Conservation (phyloP, 2,888 invertebrate genomes). For the Erebia ligea region DNA sequence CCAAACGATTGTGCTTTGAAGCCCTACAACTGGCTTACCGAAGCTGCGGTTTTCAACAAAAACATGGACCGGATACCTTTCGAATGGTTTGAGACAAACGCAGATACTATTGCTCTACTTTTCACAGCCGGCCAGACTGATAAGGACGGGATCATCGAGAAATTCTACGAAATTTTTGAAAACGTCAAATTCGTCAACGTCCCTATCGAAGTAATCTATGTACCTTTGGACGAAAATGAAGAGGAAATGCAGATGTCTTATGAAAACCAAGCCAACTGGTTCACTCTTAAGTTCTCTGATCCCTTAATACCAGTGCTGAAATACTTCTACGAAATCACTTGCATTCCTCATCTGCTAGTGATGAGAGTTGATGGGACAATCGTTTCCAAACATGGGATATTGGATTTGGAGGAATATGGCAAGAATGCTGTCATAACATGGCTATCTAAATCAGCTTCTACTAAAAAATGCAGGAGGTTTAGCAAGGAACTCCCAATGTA, state of each 20-base stretch:
- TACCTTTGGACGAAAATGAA: conserved; percentile 64
- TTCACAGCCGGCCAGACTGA: conserved; percentile 62
- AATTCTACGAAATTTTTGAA: conserved; percentile 71
- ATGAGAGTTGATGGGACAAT: conserved; percentile 58
- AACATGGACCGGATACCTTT: conserved; percentile 49
- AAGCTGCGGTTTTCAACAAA: conserved; percentile 60
- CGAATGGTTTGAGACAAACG: conserved; percentile 59
- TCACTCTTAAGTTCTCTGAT: conserved; percentile 61
- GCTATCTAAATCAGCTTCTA: conserved; percentile 52
- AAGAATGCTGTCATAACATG: conserved; percentile 70
- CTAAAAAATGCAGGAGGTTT: conserved; percentile 51
- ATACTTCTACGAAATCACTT: conserved; percentile 61
- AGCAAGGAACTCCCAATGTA: conserved; percentile 58
- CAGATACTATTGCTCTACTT: conserved; percentile 60
- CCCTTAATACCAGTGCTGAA: conserved; percentile 54
- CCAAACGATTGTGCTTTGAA: conserved; percentile 39
- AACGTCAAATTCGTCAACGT: conserved; percentile 60
- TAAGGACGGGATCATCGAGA: conserved; percentile 56
- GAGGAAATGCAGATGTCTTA: conserved; percentile 53
- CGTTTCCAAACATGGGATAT: conserved; percentile 59
- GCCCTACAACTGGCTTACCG: conserved; percentile 59
- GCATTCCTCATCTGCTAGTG: conserved; percentile 61
- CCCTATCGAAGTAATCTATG: conserved; percentile 70
- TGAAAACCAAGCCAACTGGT: conserved; percentile 72
- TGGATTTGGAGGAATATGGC: conserved; percentile 64